Percentiles rank a stretch among this genome's conserved stretches.
Conservation (phyloP, 2,797 vertebrate species). For the Ctenopoma multispine region DNA sequence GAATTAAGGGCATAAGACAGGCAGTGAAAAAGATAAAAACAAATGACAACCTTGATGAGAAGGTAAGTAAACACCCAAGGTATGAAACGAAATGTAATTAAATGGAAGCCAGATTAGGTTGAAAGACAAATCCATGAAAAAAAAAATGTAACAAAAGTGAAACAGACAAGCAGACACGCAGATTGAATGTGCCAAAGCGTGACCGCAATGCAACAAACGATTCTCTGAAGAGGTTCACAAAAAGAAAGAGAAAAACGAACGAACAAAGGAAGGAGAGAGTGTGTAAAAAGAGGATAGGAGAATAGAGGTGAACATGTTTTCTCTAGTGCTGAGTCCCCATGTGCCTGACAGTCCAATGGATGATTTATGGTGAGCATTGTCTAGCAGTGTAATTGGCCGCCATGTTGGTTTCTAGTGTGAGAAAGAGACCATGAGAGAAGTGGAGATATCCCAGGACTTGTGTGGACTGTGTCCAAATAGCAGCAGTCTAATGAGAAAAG, state of each 20-base stretch:
- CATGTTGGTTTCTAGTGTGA: conserved; percentile 71
- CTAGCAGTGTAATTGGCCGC: conserved; percentile 79
- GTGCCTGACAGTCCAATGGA: conserved; percentile 77
- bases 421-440: conserved; percentile 57
- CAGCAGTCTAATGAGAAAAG: conserved; percentile 37
- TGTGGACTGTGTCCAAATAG: conserved; percentile 49
- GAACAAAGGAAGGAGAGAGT: conserved; percentile 55
- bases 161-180: conserved; percentile 32
- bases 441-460: conserved; percentile 51
- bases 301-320: conserved; percentile 53
- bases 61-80: conserved; percentile 39
- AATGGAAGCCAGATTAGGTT: conserved; percentile 28
- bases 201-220: conserved; percentile 38
- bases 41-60: conserved; percentile 52
- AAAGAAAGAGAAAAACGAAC: conserved; percentile 45
- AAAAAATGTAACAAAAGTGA: conserved; percentile 26
- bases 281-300: conserved; percentile 39
- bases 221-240: conserved; percentile 42
- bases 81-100: conserved; percentile 40
- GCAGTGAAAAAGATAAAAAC: conserved; percentile 23
- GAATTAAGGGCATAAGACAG: conserved; percentile 21
- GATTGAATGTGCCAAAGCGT: conserved; percentile 55
- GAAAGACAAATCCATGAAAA: conserved; percentile 35
- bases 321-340: conserved; percentile 64
- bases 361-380: conserved; percentile 82